Conservation (phyloP, 2,113 vertebrate genomes). For the Elachura formosa region DNA sequence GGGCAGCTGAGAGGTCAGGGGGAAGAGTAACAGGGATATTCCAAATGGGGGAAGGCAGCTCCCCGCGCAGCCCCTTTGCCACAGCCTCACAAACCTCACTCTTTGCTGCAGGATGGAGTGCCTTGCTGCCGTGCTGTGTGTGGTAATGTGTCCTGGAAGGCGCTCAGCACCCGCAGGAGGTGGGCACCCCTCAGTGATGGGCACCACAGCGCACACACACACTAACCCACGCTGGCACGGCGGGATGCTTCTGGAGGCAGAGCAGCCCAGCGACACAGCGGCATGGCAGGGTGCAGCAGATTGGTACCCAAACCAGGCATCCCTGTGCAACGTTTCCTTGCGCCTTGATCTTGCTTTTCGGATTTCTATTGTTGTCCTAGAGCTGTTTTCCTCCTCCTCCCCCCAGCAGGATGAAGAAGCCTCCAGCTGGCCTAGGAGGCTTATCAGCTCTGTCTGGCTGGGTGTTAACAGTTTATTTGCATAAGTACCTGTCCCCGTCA, state of each 20-base stretch:
- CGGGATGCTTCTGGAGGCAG: background rate
- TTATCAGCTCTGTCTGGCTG: conserved; percentile 66
- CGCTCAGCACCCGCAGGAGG: background rate
- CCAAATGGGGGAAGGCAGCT: background rate
- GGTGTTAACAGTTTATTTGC: conserved; percentile 59
- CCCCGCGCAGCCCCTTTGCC: background rate
- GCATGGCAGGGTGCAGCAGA: background rate
- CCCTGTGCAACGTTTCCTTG: background rate
- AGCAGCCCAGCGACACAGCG: background rate
- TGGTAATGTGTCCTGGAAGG: background rate
- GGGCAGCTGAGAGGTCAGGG: background rate
- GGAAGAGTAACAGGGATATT: background rate
- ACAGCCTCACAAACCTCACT: background rate
- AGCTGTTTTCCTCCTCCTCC: background rate
- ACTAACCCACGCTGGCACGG: fast-evolving
- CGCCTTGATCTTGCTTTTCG: background rate
- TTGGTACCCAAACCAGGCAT: background rate
- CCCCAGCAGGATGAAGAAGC: conserved; percentile 25
- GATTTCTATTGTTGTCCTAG: conserved; percentile 1
- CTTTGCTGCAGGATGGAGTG: background rate
- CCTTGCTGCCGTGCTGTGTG: fast-evolving
- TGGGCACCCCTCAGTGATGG: background rate
- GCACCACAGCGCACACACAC: fast-evolving
- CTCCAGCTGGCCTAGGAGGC: conserved; percentile 59
- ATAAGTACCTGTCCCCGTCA: conserved; percentile 60